phyloP scores from a whole-genome alignment of 1,140 invertebrate species.

The Orussus abietinus region DNA sequence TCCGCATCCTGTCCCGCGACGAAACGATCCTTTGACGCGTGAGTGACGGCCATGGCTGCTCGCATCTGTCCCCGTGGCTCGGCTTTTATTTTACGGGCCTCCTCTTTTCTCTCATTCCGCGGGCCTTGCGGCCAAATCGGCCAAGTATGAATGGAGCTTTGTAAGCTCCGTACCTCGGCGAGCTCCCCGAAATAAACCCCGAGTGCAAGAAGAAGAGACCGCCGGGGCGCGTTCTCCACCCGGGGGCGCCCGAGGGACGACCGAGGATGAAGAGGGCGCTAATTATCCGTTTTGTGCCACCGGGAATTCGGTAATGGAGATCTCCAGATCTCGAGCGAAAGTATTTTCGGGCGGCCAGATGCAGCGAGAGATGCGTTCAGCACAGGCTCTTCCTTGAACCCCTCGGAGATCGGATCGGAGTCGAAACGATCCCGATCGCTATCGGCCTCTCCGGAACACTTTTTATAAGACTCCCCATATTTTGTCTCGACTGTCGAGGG shows the following conservation, averaged over 20 bases:
- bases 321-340: slow-evolving; percentile 12
- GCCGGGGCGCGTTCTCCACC: background rate
- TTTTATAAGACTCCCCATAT: too few species aligned
- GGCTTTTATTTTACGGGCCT: slow-evolving; percentile 12
- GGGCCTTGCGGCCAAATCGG: background rate
- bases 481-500: too few species aligned
- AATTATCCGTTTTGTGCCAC: slow-evolving; percentile 22
- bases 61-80: slow-evolving; percentile 32
- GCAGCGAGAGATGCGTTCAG: background rate
- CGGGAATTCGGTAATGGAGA: slow-evolving; percentile 22
- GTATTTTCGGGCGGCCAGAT: slow-evolving; percentile 8
- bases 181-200: slow-evolving; percentile 30
- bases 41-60: slow-evolving; percentile 39
- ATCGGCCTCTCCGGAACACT: too few species aligned
- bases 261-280: slow-evolving; percentile 8
- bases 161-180: slow-evolving; percentile 18
- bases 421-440: too few species aligned
- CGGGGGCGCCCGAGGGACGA: background rate
- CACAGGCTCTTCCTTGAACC: too few species aligned
- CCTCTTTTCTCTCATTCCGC: slow-evolving; percentile 11
- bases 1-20: slow-evolving; percentile 4
- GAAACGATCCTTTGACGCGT: slow-evolving; percentile 39
- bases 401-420: too few species aligned
- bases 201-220: slow-evolving; percentile 12
- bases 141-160: slow-evolving; percentile 31